These are phyloP conservation scores for Bagarius yarrelli DNA, from an alignment of 2,113 vertebrate genomes.

Conservation along the genomic window DNA sequence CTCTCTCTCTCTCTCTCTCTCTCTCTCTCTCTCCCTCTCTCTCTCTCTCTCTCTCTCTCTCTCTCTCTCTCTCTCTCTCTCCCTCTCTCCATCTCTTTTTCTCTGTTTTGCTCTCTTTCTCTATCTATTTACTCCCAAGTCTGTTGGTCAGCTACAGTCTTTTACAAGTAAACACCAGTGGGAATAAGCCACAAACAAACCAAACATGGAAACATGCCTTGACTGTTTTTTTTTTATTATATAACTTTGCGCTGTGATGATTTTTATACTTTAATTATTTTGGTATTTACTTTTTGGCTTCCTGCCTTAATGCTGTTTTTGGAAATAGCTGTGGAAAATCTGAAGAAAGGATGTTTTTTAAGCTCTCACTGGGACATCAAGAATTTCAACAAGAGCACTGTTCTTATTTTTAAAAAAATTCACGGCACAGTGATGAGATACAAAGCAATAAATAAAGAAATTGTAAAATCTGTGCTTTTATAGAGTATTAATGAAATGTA, in stretches of 20 bases:
- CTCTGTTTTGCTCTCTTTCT: neutral
- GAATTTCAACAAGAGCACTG: constrained; percentile 29
- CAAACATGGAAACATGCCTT: constrained; percentile 39
- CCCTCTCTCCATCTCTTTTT: neutral
- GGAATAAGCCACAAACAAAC: constrained; percentile 44
- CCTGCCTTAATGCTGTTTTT: constrained; percentile 40
- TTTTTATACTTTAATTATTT: constrained; percentile 33
- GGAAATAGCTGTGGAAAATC: constrained; percentile 49
- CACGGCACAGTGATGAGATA: neutral
- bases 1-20: too few relatives aligned
- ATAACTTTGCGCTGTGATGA: constrained; percentile 28
- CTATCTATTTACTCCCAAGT: neutral
- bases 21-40: neutral
- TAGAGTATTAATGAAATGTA: neutral
- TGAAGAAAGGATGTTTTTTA: constrained; percentile 33
- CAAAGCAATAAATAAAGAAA: neutral
- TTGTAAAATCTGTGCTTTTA: too few relatives aligned
- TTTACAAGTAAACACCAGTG: constrained; percentile 17
- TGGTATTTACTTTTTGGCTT: constrained; percentile 25
- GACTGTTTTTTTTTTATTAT: constrained; percentile 22
- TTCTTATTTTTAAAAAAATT: constrained; percentile 1
- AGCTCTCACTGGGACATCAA: constrained; percentile 33
- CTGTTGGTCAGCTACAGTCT: neutral
- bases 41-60: too few relatives aligned
- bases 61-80: too few relatives aligned